Evolutionary conservation across 2,888 invertebrate species (phyloP).

Genomic region (Drosophila hamatofila): DNA sequence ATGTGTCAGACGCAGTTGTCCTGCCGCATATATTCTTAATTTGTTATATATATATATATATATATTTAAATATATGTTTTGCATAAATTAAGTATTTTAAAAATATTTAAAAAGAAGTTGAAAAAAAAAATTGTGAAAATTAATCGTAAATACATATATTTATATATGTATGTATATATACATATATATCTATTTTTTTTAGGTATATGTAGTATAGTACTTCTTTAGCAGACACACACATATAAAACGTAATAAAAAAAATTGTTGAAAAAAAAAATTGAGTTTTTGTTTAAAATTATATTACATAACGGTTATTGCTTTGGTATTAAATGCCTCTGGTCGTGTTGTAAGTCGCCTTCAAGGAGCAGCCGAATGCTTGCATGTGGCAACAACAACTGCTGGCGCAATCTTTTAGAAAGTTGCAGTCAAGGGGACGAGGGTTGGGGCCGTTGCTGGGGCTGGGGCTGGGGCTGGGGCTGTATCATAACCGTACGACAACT

Average conservation of each 20-base stretch:
- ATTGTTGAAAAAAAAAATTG: conserved; percentile 47
- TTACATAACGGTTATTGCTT: conserved; percentile 83
- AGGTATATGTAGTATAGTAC: conserved; percentile 23
- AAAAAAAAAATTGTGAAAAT: conserved; percentile 47
- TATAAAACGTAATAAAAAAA: conserved; percentile 42
- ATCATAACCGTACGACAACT: conserved; percentile 29
- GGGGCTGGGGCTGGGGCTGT: conserved; percentile 1
- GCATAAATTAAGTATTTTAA: conserved; percentile 16
- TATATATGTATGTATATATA: conserved; percentile 13
- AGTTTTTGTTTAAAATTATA: conserved; percentile 68
- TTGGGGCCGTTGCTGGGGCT: not conserved
- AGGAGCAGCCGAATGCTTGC: conserved; percentile 45
- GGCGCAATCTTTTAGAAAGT: conserved; percentile 58
- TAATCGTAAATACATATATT: conserved; percentile 16
- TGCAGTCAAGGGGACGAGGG: conserved; percentile 31
- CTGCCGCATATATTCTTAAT: conserved; percentile 29
- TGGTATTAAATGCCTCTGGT: conserved; percentile 85
- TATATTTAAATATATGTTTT: conserved; percentile 10
- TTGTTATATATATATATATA: conserved; percentile 1
- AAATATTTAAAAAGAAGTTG: conserved; percentile 17
- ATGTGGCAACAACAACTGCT: conserved; percentile 17
- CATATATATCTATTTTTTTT: conserved; percentile 21
- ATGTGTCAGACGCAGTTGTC: conserved; percentile 55
- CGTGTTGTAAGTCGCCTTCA: conserved; percentile 63
- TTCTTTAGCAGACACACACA: conserved; percentile 40